These are phyloP conservation scores for Pimephales promelas DNA, from an alignment of 2,113 vertebrate species.

Conservation along the genomic window DNA sequence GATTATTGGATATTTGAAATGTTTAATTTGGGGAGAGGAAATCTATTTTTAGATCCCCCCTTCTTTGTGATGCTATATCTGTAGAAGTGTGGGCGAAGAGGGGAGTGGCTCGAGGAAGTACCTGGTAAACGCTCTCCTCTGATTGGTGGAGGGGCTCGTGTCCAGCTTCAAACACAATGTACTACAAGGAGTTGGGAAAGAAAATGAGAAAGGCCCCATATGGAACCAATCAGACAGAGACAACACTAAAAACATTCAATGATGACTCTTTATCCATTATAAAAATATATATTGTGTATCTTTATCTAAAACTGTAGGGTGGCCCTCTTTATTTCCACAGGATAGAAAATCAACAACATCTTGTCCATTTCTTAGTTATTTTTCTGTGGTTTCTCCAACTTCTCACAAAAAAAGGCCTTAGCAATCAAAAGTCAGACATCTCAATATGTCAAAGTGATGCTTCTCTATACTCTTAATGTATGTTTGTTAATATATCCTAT, in stretches of 20 bases:
- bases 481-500: not conserved
- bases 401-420: not conserved
- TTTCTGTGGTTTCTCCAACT: not conserved
- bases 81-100: constrained; percentile 39
- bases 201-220: constrained; percentile 51
- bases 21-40: not conserved
- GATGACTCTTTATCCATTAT: not conserved
- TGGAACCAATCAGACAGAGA: constrained; percentile 33
- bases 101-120: constrained; percentile 77
- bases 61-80: constrained; percentile 28
- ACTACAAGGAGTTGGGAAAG: constrained; percentile 77
- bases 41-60: not conserved
- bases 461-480: not conserved
- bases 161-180: constrained; percentile 99
- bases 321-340: not conserved
- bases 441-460: not conserved
- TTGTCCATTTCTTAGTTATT: not conserved
- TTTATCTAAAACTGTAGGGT: not conserved
- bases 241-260: constrained; percentile 24
- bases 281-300: not conserved
- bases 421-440: not conserved
- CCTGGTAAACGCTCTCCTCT: constrained; percentile 99
- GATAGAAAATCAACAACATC: not conserved
- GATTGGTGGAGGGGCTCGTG: constrained; percentile 95
- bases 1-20: not conserved